A percentile compares a stretch with the other conserved stretches of the same genome.
phyloP scores from a whole-genome alignment of 2,888 invertebrate species.

The Brenthis hecate region DNA sequence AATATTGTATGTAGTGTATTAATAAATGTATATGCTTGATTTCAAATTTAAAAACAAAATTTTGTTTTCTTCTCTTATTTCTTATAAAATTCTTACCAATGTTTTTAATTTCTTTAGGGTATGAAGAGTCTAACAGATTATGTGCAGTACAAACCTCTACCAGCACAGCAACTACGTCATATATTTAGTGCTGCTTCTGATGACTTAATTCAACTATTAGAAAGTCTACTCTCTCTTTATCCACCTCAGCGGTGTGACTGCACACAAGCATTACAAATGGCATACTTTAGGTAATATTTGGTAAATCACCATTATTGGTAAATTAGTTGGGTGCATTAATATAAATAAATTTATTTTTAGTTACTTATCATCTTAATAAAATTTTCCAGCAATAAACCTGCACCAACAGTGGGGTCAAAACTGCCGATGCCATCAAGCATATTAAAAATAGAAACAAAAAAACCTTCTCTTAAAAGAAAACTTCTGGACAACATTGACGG shows the following conservation, averaged over 20 bases:
- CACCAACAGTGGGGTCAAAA: conserved; percentile 91
- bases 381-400: conserved; percentile 89
- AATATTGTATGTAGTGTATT: too few species aligned
- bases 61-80: neutral
- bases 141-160: conserved; percentile 94
- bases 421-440: conserved; percentile 90
- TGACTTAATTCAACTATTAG: conserved; percentile 92
- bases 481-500: conserved; percentile 87
- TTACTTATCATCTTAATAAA: conserved; percentile 13
- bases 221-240: conserved; percentile 89
- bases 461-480: conserved; percentile 89
- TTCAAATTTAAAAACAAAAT: too few species aligned
- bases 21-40: too few species aligned
- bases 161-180: conserved; percentile 91
- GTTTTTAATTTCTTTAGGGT: conserved; percentile 68
- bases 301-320: neutral
- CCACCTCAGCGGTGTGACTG: conserved; percentile 92
- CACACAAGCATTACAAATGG: conserved; percentile 92
- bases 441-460: conserved; percentile 83
- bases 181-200: conserved; percentile 98
- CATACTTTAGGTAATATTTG: conserved; percentile 87
- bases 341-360: conserved; percentile 4
- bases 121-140: conserved; percentile 92
- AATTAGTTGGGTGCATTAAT: neutral
- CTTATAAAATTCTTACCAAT: neutral